A percentile compares a stretch with the other conserved stretches of the same genome.
Conservation (phyloP, 2,888 invertebrate genomes). For the Calameuta idolon region DNA sequence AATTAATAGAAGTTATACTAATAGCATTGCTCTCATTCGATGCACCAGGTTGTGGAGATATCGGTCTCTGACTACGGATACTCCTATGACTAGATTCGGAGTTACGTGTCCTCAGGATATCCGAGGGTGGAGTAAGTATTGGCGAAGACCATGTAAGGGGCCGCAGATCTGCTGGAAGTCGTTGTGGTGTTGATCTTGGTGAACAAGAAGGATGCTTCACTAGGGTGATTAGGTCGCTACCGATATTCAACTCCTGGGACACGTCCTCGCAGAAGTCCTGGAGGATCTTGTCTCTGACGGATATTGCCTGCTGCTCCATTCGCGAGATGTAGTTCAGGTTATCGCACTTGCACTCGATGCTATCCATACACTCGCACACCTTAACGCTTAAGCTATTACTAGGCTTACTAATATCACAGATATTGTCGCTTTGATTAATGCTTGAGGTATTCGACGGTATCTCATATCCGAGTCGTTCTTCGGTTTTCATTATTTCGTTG, state of each 20-base stretch:
- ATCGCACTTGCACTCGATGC: slow-evolving; percentile 49
- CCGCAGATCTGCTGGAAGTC: slow-evolving; percentile 58
- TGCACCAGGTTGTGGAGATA: slow-evolving; percentile 58
- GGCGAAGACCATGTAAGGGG: slow-evolving; percentile 52
- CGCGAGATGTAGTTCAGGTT: slow-evolving; percentile 33
- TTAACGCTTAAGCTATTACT: slow-evolving; percentile 47
- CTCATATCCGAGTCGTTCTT: slow-evolving; percentile 47
- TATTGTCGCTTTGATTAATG: slow-evolving; percentile 56
- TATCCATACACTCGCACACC: slow-evolving; percentile 51
- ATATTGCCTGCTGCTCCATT: slow-evolving; percentile 46
- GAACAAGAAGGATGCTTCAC: slow-evolving; percentile 64
- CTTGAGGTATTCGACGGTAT: slow-evolving; percentile 50
- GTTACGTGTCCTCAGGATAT: slow-evolving; percentile 60
- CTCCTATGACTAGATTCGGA: slow-evolving; percentile 62
- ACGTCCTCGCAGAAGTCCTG: slow-evolving; percentile 65
- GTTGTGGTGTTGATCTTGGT: slow-evolving; percentile 61
- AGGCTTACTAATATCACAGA: slow-evolving; percentile 60
- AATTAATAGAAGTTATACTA: slow-evolving; percentile 54
- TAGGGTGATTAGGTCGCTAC: slow-evolving; percentile 60
- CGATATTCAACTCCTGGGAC: slow-evolving; percentile 61
- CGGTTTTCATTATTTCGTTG: slow-evolving; percentile 49
- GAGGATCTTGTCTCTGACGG: slow-evolving; percentile 63
- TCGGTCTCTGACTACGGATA: slow-evolving; percentile 40
- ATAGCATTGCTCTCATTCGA: slow-evolving; percentile 50
- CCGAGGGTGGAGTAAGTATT: slow-evolving; percentile 59